phyloP scores from a whole-genome alignment of 1,140 invertebrate species.

The Globodera rostochiensis region DNA sequence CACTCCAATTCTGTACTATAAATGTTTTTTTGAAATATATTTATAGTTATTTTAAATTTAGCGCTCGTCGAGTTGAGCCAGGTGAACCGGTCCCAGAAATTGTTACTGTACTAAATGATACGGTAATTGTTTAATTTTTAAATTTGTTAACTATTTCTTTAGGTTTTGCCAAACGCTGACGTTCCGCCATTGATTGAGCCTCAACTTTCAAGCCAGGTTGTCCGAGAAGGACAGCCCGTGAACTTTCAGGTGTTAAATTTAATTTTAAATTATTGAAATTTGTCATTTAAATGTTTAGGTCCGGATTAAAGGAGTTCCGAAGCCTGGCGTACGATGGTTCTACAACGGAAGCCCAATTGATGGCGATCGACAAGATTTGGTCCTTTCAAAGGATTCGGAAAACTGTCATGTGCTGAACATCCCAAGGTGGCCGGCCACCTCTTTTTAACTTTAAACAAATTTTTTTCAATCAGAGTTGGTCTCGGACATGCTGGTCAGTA shows the following conservation, averaged over 20 bases:
- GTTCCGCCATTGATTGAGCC: constrained; percentile 45
- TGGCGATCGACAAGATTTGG: neutral
- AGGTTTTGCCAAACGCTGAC: constrained; percentile 13
- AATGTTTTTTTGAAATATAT: neutral
- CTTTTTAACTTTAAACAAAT: neutral
- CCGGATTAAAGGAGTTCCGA: constrained; percentile 66
- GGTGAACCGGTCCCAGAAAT: neutral
- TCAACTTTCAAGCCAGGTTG: constrained; percentile 61
- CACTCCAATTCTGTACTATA: constrained; percentile 17
- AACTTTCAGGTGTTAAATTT: constrained; percentile 41
- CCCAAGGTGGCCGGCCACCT: neutral
- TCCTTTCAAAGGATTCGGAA: neutral
- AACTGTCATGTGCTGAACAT: constrained; percentile 8
- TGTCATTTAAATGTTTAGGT: constrained; percentile 53
- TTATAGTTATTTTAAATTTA: neutral
- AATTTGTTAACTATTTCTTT: neutral
- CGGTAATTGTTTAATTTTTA: too few species aligned
- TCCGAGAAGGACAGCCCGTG: constrained; percentile 54
- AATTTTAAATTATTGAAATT: constrained; percentile 17
- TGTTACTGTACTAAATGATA: neutral
- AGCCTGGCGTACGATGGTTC: constrained; percentile 68
- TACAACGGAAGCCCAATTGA: constrained; percentile 65
- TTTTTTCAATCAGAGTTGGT: constrained; percentile 19
- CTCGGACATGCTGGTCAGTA: constrained; percentile 75
- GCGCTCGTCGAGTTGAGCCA: neutral